phyloP scores from a whole-genome alignment of 92 coral and sea anemone species.

The Epizoanthus scotinus region DNA sequence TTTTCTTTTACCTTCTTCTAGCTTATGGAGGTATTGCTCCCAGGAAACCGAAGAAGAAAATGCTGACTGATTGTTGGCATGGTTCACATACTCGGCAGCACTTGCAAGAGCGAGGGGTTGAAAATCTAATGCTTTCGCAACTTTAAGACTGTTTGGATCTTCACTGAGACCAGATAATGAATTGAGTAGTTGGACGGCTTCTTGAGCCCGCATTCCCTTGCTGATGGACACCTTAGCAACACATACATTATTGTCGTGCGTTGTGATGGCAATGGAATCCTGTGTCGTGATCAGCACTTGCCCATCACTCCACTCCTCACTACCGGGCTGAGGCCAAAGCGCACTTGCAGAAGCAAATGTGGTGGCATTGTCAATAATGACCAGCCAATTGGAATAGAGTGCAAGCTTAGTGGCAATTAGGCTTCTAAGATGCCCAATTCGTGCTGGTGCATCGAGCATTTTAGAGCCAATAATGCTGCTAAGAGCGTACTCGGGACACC shows the following conservation, averaged over 20 bases:
- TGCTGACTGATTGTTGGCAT: constrained; percentile 3
- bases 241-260: background rate
- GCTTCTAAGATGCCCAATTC: constrained; percentile 31
- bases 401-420: constrained; percentile 3
- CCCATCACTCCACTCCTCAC: constrained; percentile 46
- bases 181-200: constrained; percentile 4
- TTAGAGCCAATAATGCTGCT: constrained; percentile 35
- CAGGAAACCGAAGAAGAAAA: background rate
- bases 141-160: constrained; percentile 15
- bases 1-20: constrained; percentile 12
- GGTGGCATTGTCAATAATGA: constrained; percentile 24
- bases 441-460: constrained; percentile 28
- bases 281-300: constrained; percentile 48
- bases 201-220: constrained; percentile 2
- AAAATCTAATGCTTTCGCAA: constrained; percentile 37
- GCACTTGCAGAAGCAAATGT: background rate
- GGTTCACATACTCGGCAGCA: constrained; percentile 47
- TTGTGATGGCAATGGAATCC: constrained; percentile 38
- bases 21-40: constrained; percentile 4
- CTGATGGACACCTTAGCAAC: constrained; percentile 2
- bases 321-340: constrained; percentile 38
- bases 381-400: constrained; percentile 10
- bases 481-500: constrained; percentile 42
- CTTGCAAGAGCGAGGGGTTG: constrained; percentile 60
- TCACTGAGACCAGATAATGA: constrained; percentile 24